Evolutionary conservation across 2,113 vertebrate species (phyloP).

Genomic region (Parotia lawesii): DNA sequence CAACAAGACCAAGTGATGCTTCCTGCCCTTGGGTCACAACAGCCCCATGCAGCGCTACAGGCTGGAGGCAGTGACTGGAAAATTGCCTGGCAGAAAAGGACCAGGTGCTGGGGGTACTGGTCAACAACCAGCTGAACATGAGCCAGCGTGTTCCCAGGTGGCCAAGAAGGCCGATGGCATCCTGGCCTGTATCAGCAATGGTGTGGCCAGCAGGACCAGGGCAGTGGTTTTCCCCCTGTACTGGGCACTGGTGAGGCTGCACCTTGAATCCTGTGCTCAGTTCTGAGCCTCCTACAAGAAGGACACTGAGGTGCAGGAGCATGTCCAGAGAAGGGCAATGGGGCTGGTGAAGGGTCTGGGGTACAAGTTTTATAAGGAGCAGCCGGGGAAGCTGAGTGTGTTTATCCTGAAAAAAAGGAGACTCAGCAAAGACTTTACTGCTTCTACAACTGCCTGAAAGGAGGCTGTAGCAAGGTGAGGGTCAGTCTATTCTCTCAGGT

Average conservation of each 20-base stretch:
- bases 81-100: background rate
- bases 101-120: too few relatives aligned
- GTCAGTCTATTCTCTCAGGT: background rate
- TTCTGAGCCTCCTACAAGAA: background rate
- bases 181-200: background rate
- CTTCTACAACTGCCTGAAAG: background rate
- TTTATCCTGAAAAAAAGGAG: background rate
- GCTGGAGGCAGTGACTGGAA: background rate
- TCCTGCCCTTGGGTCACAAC: background rate
- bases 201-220: background rate
- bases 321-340: background rate
- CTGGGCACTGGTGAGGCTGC: background rate
- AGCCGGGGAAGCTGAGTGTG: fast-evolving
- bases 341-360: background rate
- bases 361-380: background rate
- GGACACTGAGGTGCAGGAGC: background rate
- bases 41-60: background rate
- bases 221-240: fast-evolving
- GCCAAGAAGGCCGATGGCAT: background rate
- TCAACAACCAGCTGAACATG: background rate
- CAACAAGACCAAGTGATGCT: background rate
- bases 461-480: background rate
- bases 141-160: background rate
- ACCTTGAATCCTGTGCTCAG: background rate
- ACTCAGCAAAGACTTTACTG: background rate